Conservation (phyloP, 2,113 vertebrate genomes). For the Xiphorhynchus elegans region DNA sequence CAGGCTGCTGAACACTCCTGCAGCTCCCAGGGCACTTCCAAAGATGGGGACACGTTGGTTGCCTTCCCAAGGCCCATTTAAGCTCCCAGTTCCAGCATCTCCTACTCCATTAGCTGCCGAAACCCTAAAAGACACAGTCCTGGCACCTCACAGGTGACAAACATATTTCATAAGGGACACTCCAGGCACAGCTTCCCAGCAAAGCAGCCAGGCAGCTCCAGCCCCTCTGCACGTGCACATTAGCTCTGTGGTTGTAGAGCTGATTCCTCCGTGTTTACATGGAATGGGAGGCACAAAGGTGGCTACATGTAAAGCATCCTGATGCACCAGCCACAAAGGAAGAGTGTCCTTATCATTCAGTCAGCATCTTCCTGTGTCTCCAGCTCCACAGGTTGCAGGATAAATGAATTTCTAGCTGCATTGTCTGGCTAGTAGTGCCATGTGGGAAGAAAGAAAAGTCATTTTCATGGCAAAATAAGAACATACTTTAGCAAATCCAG, state of each 20-base stretch:
- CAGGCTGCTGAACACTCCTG: not conserved
- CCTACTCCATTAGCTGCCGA: not conserved
- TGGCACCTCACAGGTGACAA: not conserved
- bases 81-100: not conserved
- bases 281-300: not conserved
- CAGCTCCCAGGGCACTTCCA: not conserved
- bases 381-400: not conserved
- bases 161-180: not conserved
- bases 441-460: not conserved
- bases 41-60: not conserved
- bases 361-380: constrained; percentile 26
- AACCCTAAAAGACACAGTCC: not conserved
- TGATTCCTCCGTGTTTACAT: not conserved
- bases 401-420: constrained; percentile 33
- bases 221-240: not conserved
- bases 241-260: not conserved
- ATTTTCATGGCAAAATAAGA: constrained; percentile 30
- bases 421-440: not conserved
- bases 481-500: not conserved
- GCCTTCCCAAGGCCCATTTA: not conserved
- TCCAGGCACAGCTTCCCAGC: not conserved
- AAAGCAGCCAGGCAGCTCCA: not conserved
- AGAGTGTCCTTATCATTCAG: constrained; percentile 31
- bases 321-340: constrained; percentile 17
- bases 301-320: not conserved